These are phyloP conservation scores for Pandemis cinnamomeana DNA, from an alignment of 2,888 invertebrate species.

Conservation along the genomic window DNA sequence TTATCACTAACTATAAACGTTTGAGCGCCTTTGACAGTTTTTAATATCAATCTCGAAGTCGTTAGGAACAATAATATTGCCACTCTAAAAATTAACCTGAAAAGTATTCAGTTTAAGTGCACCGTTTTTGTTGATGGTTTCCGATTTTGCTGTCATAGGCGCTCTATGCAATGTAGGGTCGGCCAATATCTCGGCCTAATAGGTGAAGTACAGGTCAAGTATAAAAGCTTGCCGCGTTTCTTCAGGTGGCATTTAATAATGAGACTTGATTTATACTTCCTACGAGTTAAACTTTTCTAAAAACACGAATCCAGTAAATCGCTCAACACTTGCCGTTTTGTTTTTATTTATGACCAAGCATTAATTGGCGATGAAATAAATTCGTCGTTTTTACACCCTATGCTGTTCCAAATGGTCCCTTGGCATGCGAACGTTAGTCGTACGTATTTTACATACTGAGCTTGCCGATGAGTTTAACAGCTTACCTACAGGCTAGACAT, in stretches of 20 bases:
- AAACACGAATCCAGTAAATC: constrained; percentile 31
- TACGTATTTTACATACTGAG: constrained; percentile 20
- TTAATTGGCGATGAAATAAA: constrained; percentile 42
- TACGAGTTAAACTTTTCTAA: constrained; percentile 22
- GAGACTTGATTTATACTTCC: constrained; percentile 12
- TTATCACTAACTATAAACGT: constrained; percentile 18
- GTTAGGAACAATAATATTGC: too few relatives aligned
- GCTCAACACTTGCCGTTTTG: constrained; percentile 39
- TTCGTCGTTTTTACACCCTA: constrained; percentile 40
- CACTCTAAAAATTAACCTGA: too few relatives aligned
- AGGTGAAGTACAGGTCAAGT: too few relatives aligned
- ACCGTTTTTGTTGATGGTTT: too few relatives aligned
- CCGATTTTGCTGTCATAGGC: too few relatives aligned
- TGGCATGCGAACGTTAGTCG: constrained; percentile 31
- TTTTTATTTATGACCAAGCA: constrained; percentile 40
- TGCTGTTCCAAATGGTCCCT: constrained; percentile 25
- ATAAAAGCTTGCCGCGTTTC: not conserved
- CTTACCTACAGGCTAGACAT: not conserved
- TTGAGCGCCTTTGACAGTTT: not conserved
- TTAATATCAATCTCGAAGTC: too few relatives aligned
- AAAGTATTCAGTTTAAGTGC: too few relatives aligned
- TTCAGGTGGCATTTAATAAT: not conserved
- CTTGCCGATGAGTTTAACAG: not conserved
- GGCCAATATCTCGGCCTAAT: too few relatives aligned
- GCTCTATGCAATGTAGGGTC: too few relatives aligned